Base-by-base conservation (phyloP, 2,113 vertebrate species). In the Hippocampus barbouri region DNA sequence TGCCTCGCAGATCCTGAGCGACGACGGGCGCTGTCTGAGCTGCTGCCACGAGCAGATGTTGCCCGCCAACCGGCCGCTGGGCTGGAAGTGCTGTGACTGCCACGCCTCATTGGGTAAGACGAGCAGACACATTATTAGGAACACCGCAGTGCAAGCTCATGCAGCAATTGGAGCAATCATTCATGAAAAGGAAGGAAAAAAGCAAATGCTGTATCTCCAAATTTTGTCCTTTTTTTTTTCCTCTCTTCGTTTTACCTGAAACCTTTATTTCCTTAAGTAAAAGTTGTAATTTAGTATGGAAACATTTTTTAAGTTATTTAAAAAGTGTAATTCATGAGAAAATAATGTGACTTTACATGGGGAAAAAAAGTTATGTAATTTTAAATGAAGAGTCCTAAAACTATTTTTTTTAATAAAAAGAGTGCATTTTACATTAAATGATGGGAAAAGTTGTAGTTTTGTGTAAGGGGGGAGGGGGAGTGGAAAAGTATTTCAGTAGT, bases 31-130 rank as follows among this genome's bases (percentile, higher is more conserved):
- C 73, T 99, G 97, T 77, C 83, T 99, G 66, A 86, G 45, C 59
- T 98, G 97, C 79, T 98, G 96, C 79, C 88, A 79, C 54, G 69
- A 86, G 5, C 64, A 85, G n/a, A 74, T 15, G 9, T 66, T 0
- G 0, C 65, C 23, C 60, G 69, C 15, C 27, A 68, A 16, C 4
- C 10, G 49, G 10, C 71, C 5, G 0, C 67, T 91, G 9, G 30
- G 73, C 38, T 74, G 78, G 54, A 91, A 94, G n/a, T 97, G 97
- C 89, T 99, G 97, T 70, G 90, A 95, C 82, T 99, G 97, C 83
- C 76, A 57, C 0, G 68, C 83, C 53, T 90, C 83, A 5, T 69
- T 23, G 69, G 94, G 96, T 98, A 91, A 86, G 65, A 27, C 47
- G 15, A 53, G 8, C 0, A 16, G 8, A 6, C 41, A 2, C 23